Evolutionary conservation across 1,140 invertebrate genomes (phyloP).

Genomic region (Lerema accius): DNA sequence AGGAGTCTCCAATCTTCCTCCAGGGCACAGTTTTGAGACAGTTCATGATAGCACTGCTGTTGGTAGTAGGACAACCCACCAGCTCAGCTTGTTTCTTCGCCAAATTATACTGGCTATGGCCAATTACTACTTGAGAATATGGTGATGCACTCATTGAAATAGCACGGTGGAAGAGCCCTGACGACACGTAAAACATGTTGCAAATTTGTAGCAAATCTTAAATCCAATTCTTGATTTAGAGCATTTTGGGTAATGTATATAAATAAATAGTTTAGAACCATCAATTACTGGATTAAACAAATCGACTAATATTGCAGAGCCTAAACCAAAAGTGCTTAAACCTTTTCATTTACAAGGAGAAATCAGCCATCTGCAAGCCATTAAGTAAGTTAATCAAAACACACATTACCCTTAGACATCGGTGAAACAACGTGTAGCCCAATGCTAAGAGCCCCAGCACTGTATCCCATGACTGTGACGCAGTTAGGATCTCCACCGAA

Average conservation of each 20-base stretch:
- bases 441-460: neutral
- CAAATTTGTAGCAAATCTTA: neutral
- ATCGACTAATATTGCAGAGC: too few species aligned
- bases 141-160: conserved; percentile 88
- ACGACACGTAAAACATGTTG: neutral
- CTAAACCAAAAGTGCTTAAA: too few species aligned
- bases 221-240: too few species aligned
- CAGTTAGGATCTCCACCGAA: neutral
- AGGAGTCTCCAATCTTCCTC: conserved; percentile 81
- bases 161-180: conserved; percentile 87
- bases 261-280: too few species aligned
- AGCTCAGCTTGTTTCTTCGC: conserved; percentile 87
- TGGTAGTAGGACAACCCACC: conserved; percentile 86
- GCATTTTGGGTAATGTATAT: too few species aligned
- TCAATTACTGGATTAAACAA: too few species aligned
- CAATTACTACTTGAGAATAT: conserved; percentile 26
- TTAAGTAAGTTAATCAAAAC: neutral
- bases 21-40: conserved; percentile 85
- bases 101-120: conserved; percentile 78
- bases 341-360: too few species aligned
- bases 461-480: neutral
- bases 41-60: conserved; percentile 83
- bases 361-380: too few species aligned
- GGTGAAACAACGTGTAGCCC: neutral
- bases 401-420: neutral